Conservation (phyloP, 1,140 invertebrate genomes). For the Monochamus saltuarius region DNA sequence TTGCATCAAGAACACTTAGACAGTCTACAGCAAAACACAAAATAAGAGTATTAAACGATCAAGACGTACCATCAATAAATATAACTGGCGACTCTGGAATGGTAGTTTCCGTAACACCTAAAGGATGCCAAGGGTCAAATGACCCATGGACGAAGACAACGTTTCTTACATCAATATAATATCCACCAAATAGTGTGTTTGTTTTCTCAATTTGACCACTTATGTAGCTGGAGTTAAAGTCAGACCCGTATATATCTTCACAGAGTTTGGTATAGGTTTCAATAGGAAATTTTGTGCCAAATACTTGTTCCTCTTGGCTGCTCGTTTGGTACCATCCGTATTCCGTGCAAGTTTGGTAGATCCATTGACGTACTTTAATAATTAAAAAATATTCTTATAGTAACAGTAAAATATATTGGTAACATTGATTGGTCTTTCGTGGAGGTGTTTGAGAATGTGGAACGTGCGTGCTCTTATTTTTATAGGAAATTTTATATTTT, state of each 20-base stretch:
- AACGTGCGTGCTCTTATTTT: too few relatives aligned
- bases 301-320: neutral
- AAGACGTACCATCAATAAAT: neutral
- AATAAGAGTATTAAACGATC: too few relatives aligned
- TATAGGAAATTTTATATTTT: too few relatives aligned
- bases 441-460: too few relatives aligned
- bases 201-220: neutral
- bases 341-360: too few relatives aligned
- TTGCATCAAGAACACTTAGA: too few relatives aligned
- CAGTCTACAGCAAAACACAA: too few relatives aligned
- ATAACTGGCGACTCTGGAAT: neutral
- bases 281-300: neutral
- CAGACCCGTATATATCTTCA: neutral
- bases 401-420: too few relatives aligned
- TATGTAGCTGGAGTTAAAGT: neutral
- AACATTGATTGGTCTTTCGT: too few relatives aligned
- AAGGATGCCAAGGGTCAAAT: conserved; percentile 1
- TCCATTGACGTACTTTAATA: too few relatives aligned
- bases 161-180: neutral
- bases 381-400: too few relatives aligned
- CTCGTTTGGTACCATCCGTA: too few relatives aligned
- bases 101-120: neutral
- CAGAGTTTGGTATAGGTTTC: neutral
- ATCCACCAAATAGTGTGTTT: conserved; percentile 1
- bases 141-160: conserved; percentile 4